These are phyloP conservation scores for Argentina silus DNA, from an alignment of 2,797 vertebrate species.

Conservation along the genomic window DNA sequence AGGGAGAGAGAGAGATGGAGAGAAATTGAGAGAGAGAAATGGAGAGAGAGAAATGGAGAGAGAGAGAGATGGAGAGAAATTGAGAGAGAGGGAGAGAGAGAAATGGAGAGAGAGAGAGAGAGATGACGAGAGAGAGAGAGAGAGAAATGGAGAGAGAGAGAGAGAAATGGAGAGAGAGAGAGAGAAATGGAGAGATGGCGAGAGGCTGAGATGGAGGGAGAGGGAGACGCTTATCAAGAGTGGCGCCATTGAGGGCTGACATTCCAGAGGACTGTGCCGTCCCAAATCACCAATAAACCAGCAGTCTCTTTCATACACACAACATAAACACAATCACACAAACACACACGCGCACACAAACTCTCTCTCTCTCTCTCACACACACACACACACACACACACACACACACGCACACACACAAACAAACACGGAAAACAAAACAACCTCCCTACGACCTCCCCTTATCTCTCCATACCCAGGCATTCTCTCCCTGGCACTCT, in stretches of 20 bases:
- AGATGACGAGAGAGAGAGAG: neutral
- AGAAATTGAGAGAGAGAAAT: neutral
- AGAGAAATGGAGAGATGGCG: conserved; percentile 1
- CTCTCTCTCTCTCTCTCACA: conserved; percentile 7
- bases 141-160: neutral
- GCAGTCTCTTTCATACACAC: conserved; percentile 30
- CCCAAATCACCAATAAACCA: conserved; percentile 50
- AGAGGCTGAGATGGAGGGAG: conserved; percentile 1
- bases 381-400: conserved; percentile 22
- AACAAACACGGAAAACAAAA: conserved; percentile 47
- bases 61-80: conserved; percentile 3
- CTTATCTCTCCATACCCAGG: conserved; percentile 79
- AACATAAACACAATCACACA: conserved; percentile 25
- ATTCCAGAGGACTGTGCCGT: conserved; percentile 43
- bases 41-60: neutral
- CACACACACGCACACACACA: conserved; percentile 17
- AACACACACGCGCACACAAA: conserved; percentile 20
- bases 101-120: neutral
- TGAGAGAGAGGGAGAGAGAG: neutral
- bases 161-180: conserved; percentile 6
- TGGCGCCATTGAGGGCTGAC: conserved; percentile 41
- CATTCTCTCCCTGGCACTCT: conserved; percentile 69
- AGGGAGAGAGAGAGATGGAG: conserved; percentile 2
- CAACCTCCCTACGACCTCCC: conserved; percentile 60
- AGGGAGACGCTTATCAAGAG: conserved; percentile 38